These are phyloP conservation scores for Oreortyx pictus DNA, from an alignment of 2,797 vertebrate genomes.

Conservation along the genomic window DNA sequence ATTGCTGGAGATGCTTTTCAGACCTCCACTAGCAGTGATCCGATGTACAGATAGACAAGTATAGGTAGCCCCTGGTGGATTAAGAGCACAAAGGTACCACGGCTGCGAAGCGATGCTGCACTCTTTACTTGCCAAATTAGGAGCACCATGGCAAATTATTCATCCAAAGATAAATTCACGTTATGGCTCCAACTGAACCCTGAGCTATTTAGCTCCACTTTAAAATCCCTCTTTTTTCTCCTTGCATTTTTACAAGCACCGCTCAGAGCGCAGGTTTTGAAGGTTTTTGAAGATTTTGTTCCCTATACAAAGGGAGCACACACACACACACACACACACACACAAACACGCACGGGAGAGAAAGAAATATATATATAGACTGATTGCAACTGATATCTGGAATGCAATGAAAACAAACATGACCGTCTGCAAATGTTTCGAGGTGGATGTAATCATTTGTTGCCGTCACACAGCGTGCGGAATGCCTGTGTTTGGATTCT, in stretches of 20 bases:
- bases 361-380: not conserved
- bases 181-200: constrained; percentile 23
- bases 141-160: constrained; percentile 45
- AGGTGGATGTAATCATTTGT: constrained; percentile 43
- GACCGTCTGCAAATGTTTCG: not conserved
- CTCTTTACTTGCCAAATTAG: constrained; percentile 49
- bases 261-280: not conserved
- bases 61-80: constrained; percentile 70
- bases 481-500: constrained; percentile 10
- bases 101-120: constrained; percentile 10
- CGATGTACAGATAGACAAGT: constrained; percentile 77
- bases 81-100: constrained; percentile 65
- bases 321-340: not conserved
- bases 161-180: constrained; percentile 35
- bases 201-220: not conserved
- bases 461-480: not conserved
- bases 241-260: not conserved
- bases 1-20: constrained; percentile 84
- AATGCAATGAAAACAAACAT: constrained; percentile 55
- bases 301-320: not conserved
- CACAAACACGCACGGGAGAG: not conserved
- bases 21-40: constrained; percentile 76
- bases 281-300: constrained; percentile 46
- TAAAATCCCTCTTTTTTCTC: not conserved
- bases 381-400: constrained; percentile 45